Evolutionary conservation across 30 jellyfish, hydroid and myxozoan species (phyloP), one percentile per base, ranked within the genome.

Genomic region (Aurelia coerulea): DNA sequence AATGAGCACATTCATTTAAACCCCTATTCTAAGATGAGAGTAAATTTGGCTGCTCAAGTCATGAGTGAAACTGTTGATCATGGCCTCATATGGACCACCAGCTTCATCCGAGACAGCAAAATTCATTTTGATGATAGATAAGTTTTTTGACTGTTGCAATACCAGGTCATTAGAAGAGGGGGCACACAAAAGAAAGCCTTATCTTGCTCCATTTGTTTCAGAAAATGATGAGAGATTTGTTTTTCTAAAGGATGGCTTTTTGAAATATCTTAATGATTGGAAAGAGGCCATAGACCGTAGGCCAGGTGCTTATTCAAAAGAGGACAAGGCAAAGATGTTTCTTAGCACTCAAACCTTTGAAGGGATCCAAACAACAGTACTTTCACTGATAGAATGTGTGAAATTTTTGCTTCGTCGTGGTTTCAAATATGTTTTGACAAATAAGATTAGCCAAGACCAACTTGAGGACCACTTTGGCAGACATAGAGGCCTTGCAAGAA

Each of bases 371-470:
- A 23, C 29, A 62, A 62, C 73, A 16, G 73, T 39, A 16, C 73
- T 62, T 62, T 62, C 73, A 62, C 73, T 62, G n/a, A 39, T 62
- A 62, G 73, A 62, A 62, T 62, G 73, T 62, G 73, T 62, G 73
- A 62, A 39, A 62, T 62, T 16, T 62, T 39, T 62, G 37, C 73
- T 62, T 62, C 73, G 29, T 33, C n/a, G 1, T 62, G 12, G 73
- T 39, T 62, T 62, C 73, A 62, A 62, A 62, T 62, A 62, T 39
- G 73, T 62, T 62, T 39, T 62, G 73, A 62, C 73, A 62, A 62
- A 62, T 39, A 62, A 39, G 9, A 16, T 62, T 62, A 16, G 73
- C 29, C 29, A 62, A 62, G 73, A 62, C 73, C 73, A 1, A 16
- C 29, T 62, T 9, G 73, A 62, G 29, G 73, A 62, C 73, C 73